A percentile compares a stretch with the other conserved stretches of the same genome.
Conservation (phyloP, 2,113 vertebrate genomes). For the Microtus ochrogaster region DNA sequence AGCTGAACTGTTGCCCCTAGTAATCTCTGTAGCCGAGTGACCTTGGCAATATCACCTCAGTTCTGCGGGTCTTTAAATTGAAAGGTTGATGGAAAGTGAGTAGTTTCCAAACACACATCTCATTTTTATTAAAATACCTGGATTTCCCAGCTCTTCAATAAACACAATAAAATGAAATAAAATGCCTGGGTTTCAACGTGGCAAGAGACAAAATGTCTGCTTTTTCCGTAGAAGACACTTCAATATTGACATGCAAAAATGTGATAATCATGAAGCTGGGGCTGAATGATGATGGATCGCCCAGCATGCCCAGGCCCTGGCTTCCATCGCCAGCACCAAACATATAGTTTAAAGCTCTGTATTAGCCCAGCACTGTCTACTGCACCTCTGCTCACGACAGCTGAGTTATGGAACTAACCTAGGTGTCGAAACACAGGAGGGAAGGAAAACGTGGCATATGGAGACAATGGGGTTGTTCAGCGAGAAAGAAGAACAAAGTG, state of each 20-base stretch:
- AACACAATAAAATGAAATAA: background rate
- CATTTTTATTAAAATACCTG: constrained; percentile 39
- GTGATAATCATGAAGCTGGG: background rate
- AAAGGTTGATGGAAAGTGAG: constrained; percentile 1
- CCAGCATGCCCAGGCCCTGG: background rate
- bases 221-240: constrained; percentile 28
- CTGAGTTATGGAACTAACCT: background rate
- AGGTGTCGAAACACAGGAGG: background rate
- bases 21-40: constrained; percentile 31
- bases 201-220: constrained; percentile 42
- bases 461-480: background rate
- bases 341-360: background rate
- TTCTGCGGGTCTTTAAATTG: constrained; percentile 35
- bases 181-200: background rate
- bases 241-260: constrained; percentile 2
- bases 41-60: constrained; percentile 3
- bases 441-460: background rate
- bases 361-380: background rate
- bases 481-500: background rate
- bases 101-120: constrained; percentile 16
- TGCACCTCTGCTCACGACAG: background rate
- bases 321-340: background rate
- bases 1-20: constrained; percentile 1
- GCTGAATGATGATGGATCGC: background rate
- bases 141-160: background rate